Conservation (phyloP, 2,888 invertebrate species). For the Drosophila setosimentum region DNA sequence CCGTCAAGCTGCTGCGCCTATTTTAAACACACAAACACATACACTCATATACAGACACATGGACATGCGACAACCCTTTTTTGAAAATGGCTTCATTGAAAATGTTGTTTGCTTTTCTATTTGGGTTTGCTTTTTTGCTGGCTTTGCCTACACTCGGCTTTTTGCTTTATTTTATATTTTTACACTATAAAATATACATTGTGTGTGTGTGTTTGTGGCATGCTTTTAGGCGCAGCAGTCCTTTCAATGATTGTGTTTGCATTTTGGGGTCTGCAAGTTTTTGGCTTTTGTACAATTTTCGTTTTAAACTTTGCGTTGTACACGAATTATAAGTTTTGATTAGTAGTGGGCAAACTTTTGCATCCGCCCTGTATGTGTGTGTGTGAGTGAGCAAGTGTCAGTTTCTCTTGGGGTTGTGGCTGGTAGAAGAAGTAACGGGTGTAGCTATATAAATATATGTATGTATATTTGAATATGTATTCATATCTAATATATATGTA, state of each 20-base stretch:
- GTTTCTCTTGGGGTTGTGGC: slow-evolving; percentile 21
- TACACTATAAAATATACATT: slow-evolving; percentile 79
- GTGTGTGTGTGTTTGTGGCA: slow-evolving; percentile 38
- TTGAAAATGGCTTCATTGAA: slow-evolving; percentile 79
- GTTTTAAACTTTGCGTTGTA: slow-evolving; percentile 79
- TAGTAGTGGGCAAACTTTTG: slow-evolving; percentile 80
- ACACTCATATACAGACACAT: slow-evolving; percentile 31
- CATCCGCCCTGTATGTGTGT: slow-evolving; percentile 37
- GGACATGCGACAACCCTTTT: slow-evolving; percentile 69
- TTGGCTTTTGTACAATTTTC: slow-evolving; percentile 81
- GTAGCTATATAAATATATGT: slow-evolving; percentile 28
- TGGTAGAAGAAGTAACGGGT: slow-evolving; percentile 28
- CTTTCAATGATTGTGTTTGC: slow-evolving; percentile 65
- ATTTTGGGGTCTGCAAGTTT: slow-evolving; percentile 69
- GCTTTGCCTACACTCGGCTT: slow-evolving; percentile 41
- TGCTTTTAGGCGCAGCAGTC: slow-evolving; percentile 58
- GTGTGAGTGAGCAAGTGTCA: slow-evolving; percentile 4
- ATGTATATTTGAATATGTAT: slow-evolving; percentile 22
- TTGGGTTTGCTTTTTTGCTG: slow-evolving; percentile 70
- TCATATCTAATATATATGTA: slow-evolving; percentile 28
- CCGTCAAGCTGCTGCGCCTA: slow-evolving; percentile 74
- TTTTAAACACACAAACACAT: slow-evolving; percentile 55
- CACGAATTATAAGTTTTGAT: slow-evolving; percentile 81
- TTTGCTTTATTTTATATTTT: slow-evolving; percentile 77
- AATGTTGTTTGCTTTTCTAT: slow-evolving; percentile 81